Evolutionary conservation across 2,113 vertebrate species (phyloP).

Genomic region (Lanius collurio): DNA sequence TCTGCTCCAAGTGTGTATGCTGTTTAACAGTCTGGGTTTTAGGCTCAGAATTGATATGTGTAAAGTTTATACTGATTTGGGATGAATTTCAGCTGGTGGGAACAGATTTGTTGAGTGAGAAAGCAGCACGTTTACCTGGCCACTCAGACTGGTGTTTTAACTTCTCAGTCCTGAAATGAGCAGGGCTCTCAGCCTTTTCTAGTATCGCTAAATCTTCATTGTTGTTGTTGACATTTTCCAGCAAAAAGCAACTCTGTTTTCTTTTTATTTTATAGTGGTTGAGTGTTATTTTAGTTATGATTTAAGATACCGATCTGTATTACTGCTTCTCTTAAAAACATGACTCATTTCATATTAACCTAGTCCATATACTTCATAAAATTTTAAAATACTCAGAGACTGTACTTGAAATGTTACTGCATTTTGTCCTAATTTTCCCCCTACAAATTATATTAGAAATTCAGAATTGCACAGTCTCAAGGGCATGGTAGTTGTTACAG

Average conservation of each 20-base stretch:
- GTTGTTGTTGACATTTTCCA: not conserved
- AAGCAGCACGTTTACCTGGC: not conserved
- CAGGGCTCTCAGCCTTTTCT: not conserved
- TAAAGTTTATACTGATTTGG: not conserved
- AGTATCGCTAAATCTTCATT: not conserved
- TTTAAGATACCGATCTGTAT: conserved; percentile 29
- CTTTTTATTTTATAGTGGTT: not conserved
- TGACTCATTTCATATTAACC: conserved; percentile 59
- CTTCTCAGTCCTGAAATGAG: not conserved
- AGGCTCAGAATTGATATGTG: not conserved
- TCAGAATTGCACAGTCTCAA: conserved; percentile 37
- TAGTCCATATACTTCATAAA: conserved; percentile 61
- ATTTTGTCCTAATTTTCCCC: conserved; percentile 51
- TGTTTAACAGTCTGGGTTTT: not conserved
- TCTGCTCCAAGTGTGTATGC: not conserved
- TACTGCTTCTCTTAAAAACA: conserved; percentile 54
- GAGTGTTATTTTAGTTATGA: not conserved
- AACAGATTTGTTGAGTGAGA: not conserved
- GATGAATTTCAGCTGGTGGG: not conserved
- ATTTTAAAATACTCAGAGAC: conserved; percentile 52
- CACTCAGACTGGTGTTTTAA: not conserved
- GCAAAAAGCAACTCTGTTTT: not conserved
- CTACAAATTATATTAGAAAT: conserved; percentile 45
- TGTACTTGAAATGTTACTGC: conserved; percentile 39
- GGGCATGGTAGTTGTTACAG: conserved; percentile 32